phyloP scores from a whole-genome alignment of 2,797 vertebrate genomes.

The Enteromius paludinosus region DNA sequence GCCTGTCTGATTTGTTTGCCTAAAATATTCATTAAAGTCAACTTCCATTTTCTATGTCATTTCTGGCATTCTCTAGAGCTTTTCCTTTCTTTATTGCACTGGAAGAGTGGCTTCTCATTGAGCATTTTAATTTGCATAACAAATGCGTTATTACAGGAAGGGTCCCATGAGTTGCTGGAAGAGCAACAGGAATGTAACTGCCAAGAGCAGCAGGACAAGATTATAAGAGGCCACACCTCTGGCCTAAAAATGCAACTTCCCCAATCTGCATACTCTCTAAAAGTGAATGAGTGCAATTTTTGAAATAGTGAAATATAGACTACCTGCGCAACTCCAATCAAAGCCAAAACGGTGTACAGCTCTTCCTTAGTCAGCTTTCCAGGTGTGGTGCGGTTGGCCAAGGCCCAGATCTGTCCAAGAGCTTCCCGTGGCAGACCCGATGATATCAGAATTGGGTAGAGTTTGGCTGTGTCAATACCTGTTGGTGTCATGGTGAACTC shows the following conservation, averaged over 20 bases:
- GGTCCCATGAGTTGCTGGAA: slow-evolving; percentile 61
- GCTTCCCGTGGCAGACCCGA: slow-evolving; percentile 96
- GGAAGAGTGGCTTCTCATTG: slow-evolving; percentile 56
- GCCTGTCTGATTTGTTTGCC: slow-evolving; percentile 45
- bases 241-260: background rate
- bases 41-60: slow-evolving; percentile 58
- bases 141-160: slow-evolving; percentile 67
- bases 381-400: slow-evolving; percentile 95
- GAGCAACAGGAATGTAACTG: slow-evolving; percentile 63
- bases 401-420: slow-evolving; percentile 97
- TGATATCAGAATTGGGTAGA: slow-evolving; percentile 97
- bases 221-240: slow-evolving; percentile 42
- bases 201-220: slow-evolving; percentile 64
- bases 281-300: background rate
- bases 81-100: slow-evolving; percentile 35
- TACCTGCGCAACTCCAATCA: slow-evolving; percentile 97
- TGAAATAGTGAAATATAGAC: background rate
- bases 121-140: slow-evolving; percentile 66
- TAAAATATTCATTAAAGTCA: slow-evolving; percentile 64
- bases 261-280: background rate
- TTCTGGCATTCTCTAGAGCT: slow-evolving; percentile 44
- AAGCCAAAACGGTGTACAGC: slow-evolving; percentile 91
- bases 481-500: slow-evolving; percentile 91
- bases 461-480: slow-evolving; percentile 95
- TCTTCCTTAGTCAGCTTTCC: slow-evolving; percentile 98